These are phyloP conservation scores for Myripristis jacobus DNA, from an alignment of 2,797 vertebrate species.

Conservation along the genomic window DNA sequence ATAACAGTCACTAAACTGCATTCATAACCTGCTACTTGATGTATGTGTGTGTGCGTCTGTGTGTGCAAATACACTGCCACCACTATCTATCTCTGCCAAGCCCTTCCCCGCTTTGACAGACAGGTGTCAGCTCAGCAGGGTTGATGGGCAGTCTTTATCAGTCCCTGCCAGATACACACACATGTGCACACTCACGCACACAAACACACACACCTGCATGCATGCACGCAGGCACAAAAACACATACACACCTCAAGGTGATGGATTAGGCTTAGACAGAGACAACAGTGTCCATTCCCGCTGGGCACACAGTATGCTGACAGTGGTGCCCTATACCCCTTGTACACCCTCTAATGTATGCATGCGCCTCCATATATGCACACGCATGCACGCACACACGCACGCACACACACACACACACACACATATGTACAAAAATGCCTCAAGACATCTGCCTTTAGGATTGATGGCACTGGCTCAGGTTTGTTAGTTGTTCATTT, in stretches of 20 bases:
- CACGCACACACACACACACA: no score
- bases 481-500: no score
- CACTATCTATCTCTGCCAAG: slow-evolving; percentile 65
- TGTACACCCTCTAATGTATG: not conserved
- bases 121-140: slow-evolving; percentile 73
- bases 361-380: no score
- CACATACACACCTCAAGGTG: slow-evolving; percentile 66
- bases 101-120: slow-evolving; percentile 67
- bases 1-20: slow-evolving; percentile 14
- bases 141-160: slow-evolving; percentile 77
- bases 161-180: slow-evolving; percentile 60
- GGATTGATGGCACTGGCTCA: no score
- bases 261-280: slow-evolving; percentile 73
- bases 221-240: slow-evolving; percentile 41
- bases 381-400: slow-evolving; percentile 3
- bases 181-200: not conserved
- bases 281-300: slow-evolving; percentile 57
- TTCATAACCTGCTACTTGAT: slow-evolving; percentile 52
- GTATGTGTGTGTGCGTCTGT: slow-evolving; percentile 46
- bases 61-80: slow-evolving; percentile 36
- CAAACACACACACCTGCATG: slow-evolving; percentile 38
- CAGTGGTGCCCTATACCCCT: slow-evolving; percentile 33
- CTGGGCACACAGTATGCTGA: slow-evolving; percentile 34
- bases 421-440: no score
- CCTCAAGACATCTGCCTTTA: no score